These are phyloP conservation scores for Gasterosteus nipponicus DNA, from an alignment of 2,113 vertebrate species.

Conservation along the genomic window DNA sequence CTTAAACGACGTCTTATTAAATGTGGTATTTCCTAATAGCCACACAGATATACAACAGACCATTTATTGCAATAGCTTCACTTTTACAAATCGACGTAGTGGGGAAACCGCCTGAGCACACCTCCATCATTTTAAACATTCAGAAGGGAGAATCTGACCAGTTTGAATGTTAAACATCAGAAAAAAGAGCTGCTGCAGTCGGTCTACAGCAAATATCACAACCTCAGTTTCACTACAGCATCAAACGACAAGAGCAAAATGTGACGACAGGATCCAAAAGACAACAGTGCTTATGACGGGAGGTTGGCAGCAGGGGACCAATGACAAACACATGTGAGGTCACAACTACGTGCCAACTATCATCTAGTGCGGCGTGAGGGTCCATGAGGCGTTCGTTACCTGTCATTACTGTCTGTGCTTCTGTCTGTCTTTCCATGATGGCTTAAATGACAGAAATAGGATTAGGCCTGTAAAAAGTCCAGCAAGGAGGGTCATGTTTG, in stretches of 20 bases:
- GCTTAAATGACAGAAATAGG: conserved; percentile 80
- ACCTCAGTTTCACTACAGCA: neutral
- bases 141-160: too few relatives aligned
- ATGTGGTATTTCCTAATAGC: neutral
- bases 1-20: neutral
- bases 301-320: conserved; percentile 10
- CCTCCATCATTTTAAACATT: too few relatives aligned
- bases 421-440: conserved; percentile 79
- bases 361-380: conserved; percentile 35
- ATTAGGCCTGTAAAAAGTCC: conserved; percentile 57
- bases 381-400: conserved; percentile 71
- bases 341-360: conserved; percentile 35
- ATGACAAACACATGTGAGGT: conserved; percentile 29
- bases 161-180: too few relatives aligned
- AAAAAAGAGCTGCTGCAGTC: neutral
- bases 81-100: too few relatives aligned
- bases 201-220: neutral
- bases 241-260: neutral
- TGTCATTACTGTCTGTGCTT: conserved; percentile 76
- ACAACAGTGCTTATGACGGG: neutral
- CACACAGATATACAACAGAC: neutral
- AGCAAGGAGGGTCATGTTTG: conserved; percentile 54
- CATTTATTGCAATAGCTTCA: too few relatives aligned
- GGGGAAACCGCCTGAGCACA: too few relatives aligned
- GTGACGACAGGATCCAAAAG: neutral